Evolutionary conservation across 1,140 invertebrate species (phyloP).

Genomic region (Leguminivora glycinivorella): DNA sequence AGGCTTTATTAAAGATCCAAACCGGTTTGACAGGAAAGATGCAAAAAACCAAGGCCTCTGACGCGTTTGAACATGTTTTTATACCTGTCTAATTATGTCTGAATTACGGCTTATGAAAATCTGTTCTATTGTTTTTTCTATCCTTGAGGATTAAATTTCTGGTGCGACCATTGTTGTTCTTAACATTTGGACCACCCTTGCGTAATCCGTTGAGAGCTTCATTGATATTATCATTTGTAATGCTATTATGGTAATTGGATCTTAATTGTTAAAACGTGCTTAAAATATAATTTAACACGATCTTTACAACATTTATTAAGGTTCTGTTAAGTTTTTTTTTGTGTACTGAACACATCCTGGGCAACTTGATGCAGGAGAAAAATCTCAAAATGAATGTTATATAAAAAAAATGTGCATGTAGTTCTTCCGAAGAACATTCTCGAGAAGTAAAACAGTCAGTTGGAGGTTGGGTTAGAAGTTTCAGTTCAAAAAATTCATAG

Average conservation of each 20-base stretch:
- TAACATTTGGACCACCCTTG: conserved; percentile 24
- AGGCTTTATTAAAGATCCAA: conserved; percentile 29
- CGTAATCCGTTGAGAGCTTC: conserved; percentile 11
- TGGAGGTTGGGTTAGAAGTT: too few relatives aligned
- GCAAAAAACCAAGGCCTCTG: conserved; percentile 42
- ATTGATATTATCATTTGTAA: conserved; percentile 15
- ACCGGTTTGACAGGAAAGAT: conserved; percentile 49
- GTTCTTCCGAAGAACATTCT: too few relatives aligned
- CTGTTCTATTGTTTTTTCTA: conserved; percentile 3
- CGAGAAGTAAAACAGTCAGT: too few relatives aligned
- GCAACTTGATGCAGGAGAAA: too few relatives aligned
- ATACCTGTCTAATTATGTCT: conserved; percentile 5
- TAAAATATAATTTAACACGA: background rate
- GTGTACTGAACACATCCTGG: too few relatives aligned
- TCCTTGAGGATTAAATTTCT: conserved; percentile 21
- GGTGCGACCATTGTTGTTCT: conserved; percentile 18
- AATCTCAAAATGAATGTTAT: background rate
- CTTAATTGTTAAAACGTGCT: background rate
- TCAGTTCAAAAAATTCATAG: too few relatives aligned
- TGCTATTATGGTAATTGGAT: conserved; percentile 18
- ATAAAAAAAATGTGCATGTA: too few relatives aligned
- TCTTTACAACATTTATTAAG: background rate
- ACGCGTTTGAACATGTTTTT: conserved; percentile 22
- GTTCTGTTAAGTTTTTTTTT: too few relatives aligned
- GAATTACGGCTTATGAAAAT: background rate